Evolutionary conservation across 2,797 vertebrate species (phyloP).

Genomic region (Neopelma chrysocephalum): DNA sequence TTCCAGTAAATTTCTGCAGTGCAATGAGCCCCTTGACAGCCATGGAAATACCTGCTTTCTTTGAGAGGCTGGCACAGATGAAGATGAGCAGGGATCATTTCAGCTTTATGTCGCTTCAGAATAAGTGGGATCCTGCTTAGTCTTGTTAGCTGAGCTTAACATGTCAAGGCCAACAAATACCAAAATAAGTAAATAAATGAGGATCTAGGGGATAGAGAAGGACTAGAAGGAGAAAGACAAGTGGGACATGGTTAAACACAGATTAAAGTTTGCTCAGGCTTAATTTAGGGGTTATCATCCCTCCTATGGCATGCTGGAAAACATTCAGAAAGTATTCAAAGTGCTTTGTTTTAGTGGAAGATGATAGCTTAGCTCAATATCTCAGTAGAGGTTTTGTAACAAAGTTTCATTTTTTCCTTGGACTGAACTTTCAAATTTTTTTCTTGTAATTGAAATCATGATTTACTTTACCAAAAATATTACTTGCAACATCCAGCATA

Average conservation of each 20-base stretch:
- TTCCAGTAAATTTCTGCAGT: neutral
- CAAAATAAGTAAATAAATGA: conserved; percentile 18
- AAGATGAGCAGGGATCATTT: neutral
- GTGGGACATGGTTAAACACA: neutral
- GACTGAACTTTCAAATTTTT: neutral
- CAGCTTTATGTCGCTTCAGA: neutral
- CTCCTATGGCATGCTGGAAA: neutral
- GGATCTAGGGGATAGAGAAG: neutral
- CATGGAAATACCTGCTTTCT: neutral
- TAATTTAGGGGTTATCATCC: neutral
- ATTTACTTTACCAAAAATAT: conserved; percentile 4
- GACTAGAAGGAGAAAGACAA: neutral
- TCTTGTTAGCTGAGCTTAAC: neutral
- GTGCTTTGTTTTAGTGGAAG: neutral
- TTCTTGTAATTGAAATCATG: neutral
- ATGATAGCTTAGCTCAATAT: neutral
- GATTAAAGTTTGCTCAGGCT: neutral
- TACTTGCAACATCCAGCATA: neutral
- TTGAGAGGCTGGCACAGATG: neutral
- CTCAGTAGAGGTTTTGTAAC: neutral
- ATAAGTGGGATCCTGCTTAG: neutral
- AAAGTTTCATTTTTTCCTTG: neutral
- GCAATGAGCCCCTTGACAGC: neutral
- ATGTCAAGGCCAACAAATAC: neutral
- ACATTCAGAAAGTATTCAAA: neutral